These are phyloP conservation scores for Thera obeliscata DNA, from an alignment of 2,888 invertebrate species.

Conservation along the genomic window DNA sequence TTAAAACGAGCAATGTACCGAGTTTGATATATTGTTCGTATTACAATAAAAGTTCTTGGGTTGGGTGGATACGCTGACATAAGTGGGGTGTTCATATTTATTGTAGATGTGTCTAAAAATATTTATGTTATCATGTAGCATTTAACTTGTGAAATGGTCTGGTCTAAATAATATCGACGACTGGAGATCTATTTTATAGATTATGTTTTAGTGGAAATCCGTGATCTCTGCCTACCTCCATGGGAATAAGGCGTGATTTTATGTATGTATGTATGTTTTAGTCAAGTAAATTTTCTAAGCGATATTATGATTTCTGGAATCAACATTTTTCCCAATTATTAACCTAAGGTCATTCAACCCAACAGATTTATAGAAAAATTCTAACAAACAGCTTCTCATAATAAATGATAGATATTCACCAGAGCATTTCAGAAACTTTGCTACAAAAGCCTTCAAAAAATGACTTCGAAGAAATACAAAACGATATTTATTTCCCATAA, in stretches of 20 bases:
- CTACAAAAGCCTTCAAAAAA: conserved; percentile 1
- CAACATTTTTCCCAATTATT: too few species aligned
- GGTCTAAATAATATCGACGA: not conserved
- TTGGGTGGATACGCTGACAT: conserved; percentile 17
- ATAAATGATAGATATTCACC: not conserved
- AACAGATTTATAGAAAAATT: not conserved
- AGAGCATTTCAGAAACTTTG: not conserved
- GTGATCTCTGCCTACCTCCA: too few species aligned
- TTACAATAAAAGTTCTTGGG: conserved; percentile 28
- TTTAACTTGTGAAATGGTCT: conserved; percentile 7
- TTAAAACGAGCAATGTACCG: conserved; percentile 28
- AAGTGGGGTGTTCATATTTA: conserved; percentile 13
- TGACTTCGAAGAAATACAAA: not conserved
- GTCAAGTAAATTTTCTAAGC: too few species aligned
- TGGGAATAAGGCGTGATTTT: too few species aligned
- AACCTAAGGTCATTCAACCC: not conserved
- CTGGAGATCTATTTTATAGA: not conserved
- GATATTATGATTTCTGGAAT: too few species aligned
- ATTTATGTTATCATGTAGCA: not conserved
- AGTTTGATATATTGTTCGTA: conserved; percentile 30
- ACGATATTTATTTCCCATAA: conserved; percentile 13
- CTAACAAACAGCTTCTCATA: not conserved
- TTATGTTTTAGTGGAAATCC: not conserved
- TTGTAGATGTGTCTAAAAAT: conserved; percentile 19
- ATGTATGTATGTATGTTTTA: too few species aligned